phyloP scores from a whole-genome alignment of 2,113 vertebrate genomes.

The Vicugna pacos region DNA sequence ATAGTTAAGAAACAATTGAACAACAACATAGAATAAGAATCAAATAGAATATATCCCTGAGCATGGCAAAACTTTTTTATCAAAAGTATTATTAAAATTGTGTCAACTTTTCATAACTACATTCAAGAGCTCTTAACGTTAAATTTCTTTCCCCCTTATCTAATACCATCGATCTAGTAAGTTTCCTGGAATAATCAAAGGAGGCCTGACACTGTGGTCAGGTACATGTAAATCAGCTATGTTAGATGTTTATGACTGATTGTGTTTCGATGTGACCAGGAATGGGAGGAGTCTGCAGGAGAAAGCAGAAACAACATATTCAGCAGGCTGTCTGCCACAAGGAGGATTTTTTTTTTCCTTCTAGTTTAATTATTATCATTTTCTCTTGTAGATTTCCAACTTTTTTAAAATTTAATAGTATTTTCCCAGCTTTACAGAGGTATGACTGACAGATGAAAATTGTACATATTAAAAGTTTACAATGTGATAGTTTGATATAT shows the following conservation, averaged over 20 bases:
- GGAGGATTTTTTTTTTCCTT: accelerated
- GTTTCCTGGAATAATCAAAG: neutral
- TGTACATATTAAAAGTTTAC: neutral
- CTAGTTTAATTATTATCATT: neutral
- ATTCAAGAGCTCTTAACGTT: neutral
- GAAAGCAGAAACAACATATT: neutral
- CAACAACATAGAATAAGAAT: neutral
- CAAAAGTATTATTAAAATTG: neutral
- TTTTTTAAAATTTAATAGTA: slow-evolving; percentile 13
- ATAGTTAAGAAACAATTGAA: neutral
- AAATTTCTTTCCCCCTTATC: too few species aligned
- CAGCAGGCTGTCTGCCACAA: neutral
- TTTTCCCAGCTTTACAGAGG: neutral
- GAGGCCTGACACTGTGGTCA: neutral
- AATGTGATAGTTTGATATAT: neutral
- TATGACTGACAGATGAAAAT: neutral
- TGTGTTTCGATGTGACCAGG: neutral
- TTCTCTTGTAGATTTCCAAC: neutral
- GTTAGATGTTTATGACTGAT: neutral
- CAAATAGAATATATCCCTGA: neutral
- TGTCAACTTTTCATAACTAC: neutral
- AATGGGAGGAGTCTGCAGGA: neutral
- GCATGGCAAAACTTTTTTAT: neutral
- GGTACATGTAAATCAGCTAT: neutral
- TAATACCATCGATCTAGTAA: neutral